Base-by-base conservation (phyloP, 2,888 invertebrate species). In the Blera fallax region DNA sequence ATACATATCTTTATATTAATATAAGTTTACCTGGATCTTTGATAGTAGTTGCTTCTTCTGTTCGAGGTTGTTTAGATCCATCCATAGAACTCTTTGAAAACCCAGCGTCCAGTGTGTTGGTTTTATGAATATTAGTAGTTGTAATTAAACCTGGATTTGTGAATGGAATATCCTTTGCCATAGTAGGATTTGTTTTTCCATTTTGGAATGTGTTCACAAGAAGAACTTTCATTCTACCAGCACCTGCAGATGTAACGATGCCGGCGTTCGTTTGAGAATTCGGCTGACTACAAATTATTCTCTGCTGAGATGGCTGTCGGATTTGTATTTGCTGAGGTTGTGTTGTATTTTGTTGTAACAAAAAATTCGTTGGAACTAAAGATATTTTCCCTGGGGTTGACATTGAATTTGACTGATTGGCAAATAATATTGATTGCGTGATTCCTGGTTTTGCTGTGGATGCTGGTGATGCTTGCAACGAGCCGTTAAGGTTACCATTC, bases 301-400 rank as follows among this genome's bases (percentile, higher is more conserved):
- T 74, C 1, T 70, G 81, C 32, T 88, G 27, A 87, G 32, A 77
- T 56, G 48, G 87, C 0, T 16, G 87, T 14, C 56, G 87, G 1
- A 69, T 62, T 72, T 84, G 58, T 21, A 84, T 65, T 56, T 87
- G 88, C 54, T 87, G 88, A 8, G 87, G 78, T 70, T 64, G 87
- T 6, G 69, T 78, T 56, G 65, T 80, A 69, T 89, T 90, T 60
- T 90, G 90, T 64, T 92, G 91, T 87, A 92, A 89, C 0, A 92
- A 89, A 34, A 92, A 91, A 81, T 92, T 92, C 0, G 92, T 91
- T 27, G 92, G 92, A n/a, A 92, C 92, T 48, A 92, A 45, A 0
- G 92, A 92, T 7, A 92, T 92, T 88, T 92, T 92, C 2, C 91
- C 89, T 3, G 72, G 45, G 43, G 82, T 27, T 48, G 85, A 58